phyloP scores from a whole-genome alignment of 2,888 invertebrate species.

The Sipha maydis region DNA sequence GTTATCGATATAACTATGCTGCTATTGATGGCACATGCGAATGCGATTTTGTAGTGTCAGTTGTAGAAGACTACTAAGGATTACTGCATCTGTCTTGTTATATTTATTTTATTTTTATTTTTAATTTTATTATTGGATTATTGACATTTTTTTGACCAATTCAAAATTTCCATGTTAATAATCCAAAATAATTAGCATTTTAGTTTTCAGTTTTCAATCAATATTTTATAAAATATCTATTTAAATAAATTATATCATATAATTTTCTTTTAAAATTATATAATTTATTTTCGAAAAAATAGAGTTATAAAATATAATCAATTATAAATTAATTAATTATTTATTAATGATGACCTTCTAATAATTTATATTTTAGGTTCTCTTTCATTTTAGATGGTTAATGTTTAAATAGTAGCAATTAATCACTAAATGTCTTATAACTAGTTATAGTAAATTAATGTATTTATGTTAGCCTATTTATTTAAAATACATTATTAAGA shows the following conservation, averaged over 20 bases:
- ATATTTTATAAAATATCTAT: neutral
- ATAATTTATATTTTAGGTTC: neutral
- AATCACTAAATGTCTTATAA: neutral
- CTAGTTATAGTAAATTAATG: neutral
- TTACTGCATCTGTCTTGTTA: neutral
- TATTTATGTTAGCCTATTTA: neutral
- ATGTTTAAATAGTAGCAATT: neutral
- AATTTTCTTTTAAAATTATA: neutral
- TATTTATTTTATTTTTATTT: neutral
- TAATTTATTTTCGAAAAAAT: neutral
- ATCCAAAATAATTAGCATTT: neutral
- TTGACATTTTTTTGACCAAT: neutral
- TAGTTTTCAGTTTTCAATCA: neutral
- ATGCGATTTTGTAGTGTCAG: constrained; percentile 30
- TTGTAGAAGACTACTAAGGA: neutral
- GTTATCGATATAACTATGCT: neutral
- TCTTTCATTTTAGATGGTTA: neutral
- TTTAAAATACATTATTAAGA: neutral
- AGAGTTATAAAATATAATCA: neutral
- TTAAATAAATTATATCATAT: neutral
- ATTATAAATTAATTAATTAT: neutral
- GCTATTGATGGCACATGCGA: neutral
- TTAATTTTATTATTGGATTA: neutral
- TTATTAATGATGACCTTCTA: neutral
- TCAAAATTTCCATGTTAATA: neutral